phyloP scores from a whole-genome alignment of 2,888 invertebrate genomes.

The Perdita meconis region DNA sequence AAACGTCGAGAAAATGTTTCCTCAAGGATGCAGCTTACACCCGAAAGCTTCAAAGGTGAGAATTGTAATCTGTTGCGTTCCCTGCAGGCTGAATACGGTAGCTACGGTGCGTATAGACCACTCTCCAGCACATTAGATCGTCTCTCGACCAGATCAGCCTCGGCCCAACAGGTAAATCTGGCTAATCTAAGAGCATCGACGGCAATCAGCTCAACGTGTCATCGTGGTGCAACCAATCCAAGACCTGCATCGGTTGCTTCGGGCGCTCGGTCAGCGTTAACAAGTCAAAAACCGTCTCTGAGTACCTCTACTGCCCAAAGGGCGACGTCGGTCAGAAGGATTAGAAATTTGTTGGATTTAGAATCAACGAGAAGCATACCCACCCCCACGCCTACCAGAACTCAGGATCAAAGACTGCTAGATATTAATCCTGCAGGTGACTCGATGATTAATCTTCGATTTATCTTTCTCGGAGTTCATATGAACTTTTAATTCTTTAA shows the following conservation, averaged over 20 bases:
- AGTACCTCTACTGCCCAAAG: slow-evolving; percentile 78
- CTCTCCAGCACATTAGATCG: slow-evolving; percentile 89
- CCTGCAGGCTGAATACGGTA: slow-evolving; percentile 80
- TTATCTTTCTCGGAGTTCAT: slow-evolving; percentile 89
- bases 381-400: slow-evolving; percentile 90
- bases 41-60: too few relatives aligned
- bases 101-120: slow-evolving; percentile 88
- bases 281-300: slow-evolving; percentile 77
- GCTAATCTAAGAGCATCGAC: slow-evolving; percentile 83
- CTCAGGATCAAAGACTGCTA: slow-evolving; percentile 88
- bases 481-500: too few relatives aligned
- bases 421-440: slow-evolving; percentile 95
- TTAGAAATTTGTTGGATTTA: slow-evolving; percentile 92
- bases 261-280: slow-evolving; percentile 78
- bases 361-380: slow-evolving; percentile 87
- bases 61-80: background rate
- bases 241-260: slow-evolving; percentile 82
- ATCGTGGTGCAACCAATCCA: slow-evolving; percentile 77
- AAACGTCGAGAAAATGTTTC: background rate
- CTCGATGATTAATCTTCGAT: background rate
- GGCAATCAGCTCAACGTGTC: slow-evolving; percentile 82
- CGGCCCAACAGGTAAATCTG: slow-evolving; percentile 86
- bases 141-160: slow-evolving; percentile 88
- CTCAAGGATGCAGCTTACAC: too few relatives aligned
- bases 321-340: slow-evolving; percentile 90